These are phyloP conservation scores for Pungitius pungitius DNA, from an alignment of 2,113 vertebrate genomes.

Conservation along the genomic window DNA sequence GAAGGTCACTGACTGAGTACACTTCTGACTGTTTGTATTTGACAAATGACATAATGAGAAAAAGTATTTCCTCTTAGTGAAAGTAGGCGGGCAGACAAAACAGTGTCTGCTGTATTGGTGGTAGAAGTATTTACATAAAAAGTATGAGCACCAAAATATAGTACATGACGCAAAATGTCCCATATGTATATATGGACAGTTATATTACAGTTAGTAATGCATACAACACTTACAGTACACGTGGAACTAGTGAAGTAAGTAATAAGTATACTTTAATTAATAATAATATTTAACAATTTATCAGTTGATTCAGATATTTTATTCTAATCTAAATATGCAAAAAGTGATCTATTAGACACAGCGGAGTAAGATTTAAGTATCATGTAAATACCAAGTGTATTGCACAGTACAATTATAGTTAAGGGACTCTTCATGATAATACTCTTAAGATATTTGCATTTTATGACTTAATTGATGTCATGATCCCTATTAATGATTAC, in stretches of 20 bases:
- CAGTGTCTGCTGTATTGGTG: neutral
- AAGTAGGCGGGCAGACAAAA: neutral
- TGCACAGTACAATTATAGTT: too few species aligned
- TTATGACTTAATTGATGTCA: neutral
- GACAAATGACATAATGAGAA: neutral
- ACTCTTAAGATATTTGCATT: neutral
- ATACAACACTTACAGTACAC: neutral
- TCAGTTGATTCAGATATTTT: neutral
- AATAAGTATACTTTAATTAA: neutral
- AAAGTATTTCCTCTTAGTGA: constrained; percentile 28
- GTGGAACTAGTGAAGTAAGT: neutral
- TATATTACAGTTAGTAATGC: neutral
- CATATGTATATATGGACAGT: neutral
- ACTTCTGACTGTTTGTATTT: constrained; percentile 32
- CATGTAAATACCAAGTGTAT: neutral
- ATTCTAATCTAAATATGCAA: neutral
- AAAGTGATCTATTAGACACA: neutral
- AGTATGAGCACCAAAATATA: neutral
- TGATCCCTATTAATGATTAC: neutral
- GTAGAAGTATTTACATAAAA: neutral
- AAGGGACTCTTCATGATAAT: neutral
- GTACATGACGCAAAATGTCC: neutral
- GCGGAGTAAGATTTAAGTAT: neutral
- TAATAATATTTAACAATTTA: neutral
- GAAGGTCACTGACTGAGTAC: neutral